Evolutionary conservation across 1,140 invertebrate species (phyloP), one percentile per base, ranked within the genome.

Genomic region (Nixonia krombeini): DNA sequence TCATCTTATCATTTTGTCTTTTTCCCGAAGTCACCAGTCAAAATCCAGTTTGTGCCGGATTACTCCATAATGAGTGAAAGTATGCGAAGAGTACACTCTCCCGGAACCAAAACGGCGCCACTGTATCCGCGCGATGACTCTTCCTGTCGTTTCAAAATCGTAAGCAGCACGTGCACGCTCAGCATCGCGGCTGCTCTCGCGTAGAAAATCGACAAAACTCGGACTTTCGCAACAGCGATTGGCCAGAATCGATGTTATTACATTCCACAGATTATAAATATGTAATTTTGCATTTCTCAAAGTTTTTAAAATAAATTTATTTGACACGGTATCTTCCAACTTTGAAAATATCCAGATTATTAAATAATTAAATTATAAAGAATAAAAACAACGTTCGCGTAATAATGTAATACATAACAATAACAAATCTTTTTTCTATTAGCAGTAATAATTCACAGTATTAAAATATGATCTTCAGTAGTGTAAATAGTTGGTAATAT

Each of bases 51-150:
- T 71, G 65, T 69, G 70, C 77, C 76, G 75, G 70, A 73, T 76
- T 63, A 68, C 68, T 62, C 63, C 65, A 64, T 65, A 74, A 83
- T 79, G 72, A 78, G 80, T 80, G 81, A 84, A 83, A 82, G 80
- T 79, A 74, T 74, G 76, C 33, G 51, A 56, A 70, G 37, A 35
- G 41, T 49, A 55, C 62, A 21, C 45, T 73, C 62, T 78, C 69
- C 78, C 73, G 76, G 78, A 80, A 81, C 73, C 68, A 49, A 44
- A 71, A 69, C 46, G 40, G 25, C 28, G 37, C 56, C n/a, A n/a
- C 65, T 56, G 21, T 25, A 56, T 51, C 31, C 33, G 35, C 33
- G 31, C 41, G 65, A 53, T 49, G 46, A 61, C 29, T 68, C 64
- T 56, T 61, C 46, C 46, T 52, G 33, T 66, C 33, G 52, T 38